phyloP scores from a whole-genome alignment of 2,113 vertebrate species.

The Conger conger region DNA sequence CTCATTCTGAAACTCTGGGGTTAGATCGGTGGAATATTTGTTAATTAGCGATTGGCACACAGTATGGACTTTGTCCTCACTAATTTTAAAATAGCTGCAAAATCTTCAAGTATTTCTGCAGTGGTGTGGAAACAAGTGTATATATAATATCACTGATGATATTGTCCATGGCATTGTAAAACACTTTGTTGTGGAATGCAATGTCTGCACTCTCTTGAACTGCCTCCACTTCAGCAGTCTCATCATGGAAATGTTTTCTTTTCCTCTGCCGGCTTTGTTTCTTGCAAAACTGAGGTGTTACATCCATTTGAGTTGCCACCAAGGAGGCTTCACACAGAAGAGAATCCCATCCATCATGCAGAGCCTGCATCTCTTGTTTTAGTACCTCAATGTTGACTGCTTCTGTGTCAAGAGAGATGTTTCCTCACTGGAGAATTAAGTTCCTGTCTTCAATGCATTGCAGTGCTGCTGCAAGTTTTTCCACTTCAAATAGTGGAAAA shows the following conservation, averaged over 20 bases:
- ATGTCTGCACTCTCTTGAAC: conserved; percentile 18
- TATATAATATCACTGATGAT: conserved; percentile 25
- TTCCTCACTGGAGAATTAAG: conserved; percentile 26
- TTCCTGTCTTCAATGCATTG: conserved; percentile 27
- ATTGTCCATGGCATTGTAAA: conserved; percentile 32
- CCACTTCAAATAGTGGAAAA: too few relatives aligned
- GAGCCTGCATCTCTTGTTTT: conserved; percentile 28
- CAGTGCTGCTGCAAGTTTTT: too few relatives aligned
- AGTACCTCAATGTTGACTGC: conserved; percentile 17
- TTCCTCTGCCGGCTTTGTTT: conserved; percentile 27
- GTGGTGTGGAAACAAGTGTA: conserved; percentile 22
- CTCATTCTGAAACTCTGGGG: conserved; percentile 20
- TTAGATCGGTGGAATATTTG: conserved; percentile 10
- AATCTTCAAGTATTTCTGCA: conserved; percentile 11
- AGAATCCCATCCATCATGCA: conserved; percentile 25
- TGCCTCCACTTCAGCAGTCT: conserved; percentile 27
- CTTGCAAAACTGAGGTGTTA: conserved; percentile 25
- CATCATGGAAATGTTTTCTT: conserved; percentile 32
- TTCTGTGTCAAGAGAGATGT: conserved; percentile 29
- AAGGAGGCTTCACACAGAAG: conserved; percentile 28
- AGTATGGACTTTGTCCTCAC: conserved; percentile 6
- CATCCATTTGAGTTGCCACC: conserved; percentile 26
- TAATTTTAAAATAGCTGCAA: conserved; percentile 9
- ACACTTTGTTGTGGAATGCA: conserved; percentile 23
- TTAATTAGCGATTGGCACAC: conserved; percentile 16